Conservation (phyloP, 1,140 invertebrate genomes). For the Drosophila equinoxialis region DNA sequence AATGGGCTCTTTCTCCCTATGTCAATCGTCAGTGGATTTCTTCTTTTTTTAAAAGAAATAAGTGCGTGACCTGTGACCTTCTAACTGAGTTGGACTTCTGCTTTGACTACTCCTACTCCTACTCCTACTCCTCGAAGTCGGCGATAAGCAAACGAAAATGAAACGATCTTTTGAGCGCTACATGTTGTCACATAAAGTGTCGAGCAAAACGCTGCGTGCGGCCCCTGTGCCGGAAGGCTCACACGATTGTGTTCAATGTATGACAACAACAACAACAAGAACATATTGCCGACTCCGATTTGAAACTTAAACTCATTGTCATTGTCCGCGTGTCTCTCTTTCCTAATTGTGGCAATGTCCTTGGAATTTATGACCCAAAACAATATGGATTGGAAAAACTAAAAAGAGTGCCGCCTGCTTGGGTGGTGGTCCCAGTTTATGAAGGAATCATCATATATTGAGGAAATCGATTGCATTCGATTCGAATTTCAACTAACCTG, state of each 20-base stretch:
- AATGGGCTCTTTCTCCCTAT: conserved; percentile 41
- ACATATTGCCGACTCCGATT: conserved; percentile 7
- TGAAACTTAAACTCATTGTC: conserved; percentile 36
- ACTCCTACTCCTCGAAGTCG: conserved; percentile 18
- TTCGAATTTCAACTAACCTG: conserved; percentile 88
- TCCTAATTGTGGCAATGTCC: conserved; percentile 73
- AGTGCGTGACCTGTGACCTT: conserved; percentile 58
- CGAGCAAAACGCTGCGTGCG: conserved; percentile 66
- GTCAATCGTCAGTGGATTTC: conserved; percentile 73
- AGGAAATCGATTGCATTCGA: background rate
- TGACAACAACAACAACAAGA: too few relatives aligned
- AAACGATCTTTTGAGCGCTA: conserved; percentile 36
- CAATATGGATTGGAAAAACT: conserved; percentile 33
- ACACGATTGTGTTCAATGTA: conserved; percentile 13
- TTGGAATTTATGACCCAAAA: conserved; percentile 71
- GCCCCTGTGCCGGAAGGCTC: conserved; percentile 42
- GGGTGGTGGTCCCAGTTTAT: conserved; percentile 53
- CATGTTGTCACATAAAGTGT: conserved; percentile 81
- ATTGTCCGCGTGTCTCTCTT: conserved; percentile 47
- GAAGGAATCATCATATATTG: background rate
- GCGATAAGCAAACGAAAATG: conserved; percentile 48
- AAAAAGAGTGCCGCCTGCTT: conserved; percentile 47
- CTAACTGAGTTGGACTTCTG: conserved; percentile 26
- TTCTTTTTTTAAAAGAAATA: conserved; percentile 23
- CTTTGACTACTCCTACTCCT: conserved; percentile 14